phyloP scores from a whole-genome alignment of 2,888 invertebrate species.

The Atethmia centrago region DNA sequence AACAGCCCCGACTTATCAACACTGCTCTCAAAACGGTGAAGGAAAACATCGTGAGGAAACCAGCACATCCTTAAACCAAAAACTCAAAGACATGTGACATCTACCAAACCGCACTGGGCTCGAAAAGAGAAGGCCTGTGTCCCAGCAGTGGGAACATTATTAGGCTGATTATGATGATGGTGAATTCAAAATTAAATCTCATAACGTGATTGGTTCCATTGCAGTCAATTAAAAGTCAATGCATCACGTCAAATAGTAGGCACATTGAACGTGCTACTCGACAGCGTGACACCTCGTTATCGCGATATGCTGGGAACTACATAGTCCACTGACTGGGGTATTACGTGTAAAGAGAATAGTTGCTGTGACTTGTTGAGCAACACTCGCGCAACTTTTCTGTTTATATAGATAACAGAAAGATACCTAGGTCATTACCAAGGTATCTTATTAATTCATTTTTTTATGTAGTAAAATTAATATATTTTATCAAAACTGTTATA shows the following conservation, averaged over 20 bases:
- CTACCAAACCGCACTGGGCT: too few relatives aligned
- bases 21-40: too few relatives aligned
- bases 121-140: too few relatives aligned
- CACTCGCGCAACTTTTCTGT: not conserved
- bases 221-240: conserved; percentile 47
- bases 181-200: not conserved
- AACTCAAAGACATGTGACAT: too few relatives aligned
- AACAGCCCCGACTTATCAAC: too few relatives aligned
- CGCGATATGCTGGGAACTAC: conserved; percentile 21
- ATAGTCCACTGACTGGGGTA: not conserved
- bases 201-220: conserved; percentile 10
- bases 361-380: not conserved
- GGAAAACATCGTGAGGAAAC: too few relatives aligned
- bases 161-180: too few relatives aligned
- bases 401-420: not conserved
- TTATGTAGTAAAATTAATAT: too few relatives aligned
- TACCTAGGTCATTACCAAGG: too few relatives aligned
- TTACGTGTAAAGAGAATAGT: conserved; percentile 15
- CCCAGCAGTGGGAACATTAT: too few relatives aligned
- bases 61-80: too few relatives aligned
- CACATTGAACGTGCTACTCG: conserved; percentile 25
- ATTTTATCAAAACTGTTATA: too few relatives aligned
- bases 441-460: not conserved
- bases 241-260: conserved; percentile 25
- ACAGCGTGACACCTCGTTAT: conserved; percentile 54